These are phyloP conservation scores for Telenomus remus DNA, from an alignment of 1,140 invertebrate species.

Conservation along the genomic window DNA sequence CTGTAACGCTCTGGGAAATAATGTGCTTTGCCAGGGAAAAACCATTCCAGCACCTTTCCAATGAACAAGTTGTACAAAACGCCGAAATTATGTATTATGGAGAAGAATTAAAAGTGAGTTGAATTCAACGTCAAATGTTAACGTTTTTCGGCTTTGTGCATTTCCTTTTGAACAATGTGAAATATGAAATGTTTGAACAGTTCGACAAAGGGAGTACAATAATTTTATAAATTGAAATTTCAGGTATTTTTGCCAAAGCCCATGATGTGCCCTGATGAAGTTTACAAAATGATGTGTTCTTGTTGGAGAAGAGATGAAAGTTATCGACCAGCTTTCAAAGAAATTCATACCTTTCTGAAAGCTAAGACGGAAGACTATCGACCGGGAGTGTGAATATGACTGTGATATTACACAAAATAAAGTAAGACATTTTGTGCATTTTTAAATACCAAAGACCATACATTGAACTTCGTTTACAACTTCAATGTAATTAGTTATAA, in stretches of 20 bases:
- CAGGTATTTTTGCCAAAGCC: slow-evolving; percentile 82
- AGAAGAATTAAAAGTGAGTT: slow-evolving; percentile 78
- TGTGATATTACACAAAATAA: slow-evolving; percentile 66
- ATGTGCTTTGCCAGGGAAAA: slow-evolving; percentile 83
- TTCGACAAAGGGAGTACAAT: not conserved
- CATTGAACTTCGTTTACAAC: not conserved
- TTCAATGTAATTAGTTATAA: not conserved
- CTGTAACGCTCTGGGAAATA: slow-evolving; percentile 85
- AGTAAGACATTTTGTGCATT: slow-evolving; percentile 22
- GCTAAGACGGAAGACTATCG: slow-evolving; percentile 75
- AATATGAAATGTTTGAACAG: no score
- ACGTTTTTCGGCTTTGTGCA: not conserved
- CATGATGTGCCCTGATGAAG: slow-evolving; percentile 83
- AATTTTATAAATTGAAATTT: slow-evolving; percentile 41
- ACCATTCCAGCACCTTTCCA: slow-evolving; percentile 82
- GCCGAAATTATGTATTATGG: slow-evolving; percentile 82
- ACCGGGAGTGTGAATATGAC: slow-evolving; percentile 72
- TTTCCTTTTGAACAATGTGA: no score
- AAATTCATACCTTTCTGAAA: slow-evolving; percentile 86
- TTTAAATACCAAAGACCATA: not conserved
- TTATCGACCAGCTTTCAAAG: slow-evolving; percentile 83
- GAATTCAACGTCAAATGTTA: not conserved
- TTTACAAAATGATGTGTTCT: slow-evolving; percentile 86
- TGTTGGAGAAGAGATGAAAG: slow-evolving; percentile 85
- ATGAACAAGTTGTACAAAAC: slow-evolving; percentile 86